Evolutionary conservation across 2,113 vertebrate species (phyloP).

Genomic region (Dascyllus trimaculatus): DNA sequence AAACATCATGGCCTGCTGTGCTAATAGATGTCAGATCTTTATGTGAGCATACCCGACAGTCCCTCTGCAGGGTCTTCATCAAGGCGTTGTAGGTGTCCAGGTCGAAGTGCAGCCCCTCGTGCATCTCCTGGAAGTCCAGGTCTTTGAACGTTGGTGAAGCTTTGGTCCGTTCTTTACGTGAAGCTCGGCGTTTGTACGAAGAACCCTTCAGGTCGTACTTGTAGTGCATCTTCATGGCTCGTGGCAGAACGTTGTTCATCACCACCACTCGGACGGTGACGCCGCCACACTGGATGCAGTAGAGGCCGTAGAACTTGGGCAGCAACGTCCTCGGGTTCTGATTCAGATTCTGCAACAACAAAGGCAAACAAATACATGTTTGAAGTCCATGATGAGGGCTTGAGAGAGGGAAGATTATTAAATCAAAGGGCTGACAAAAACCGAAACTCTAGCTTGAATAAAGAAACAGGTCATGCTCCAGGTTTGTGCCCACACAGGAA

Average conservation of each 20-base stretch:
- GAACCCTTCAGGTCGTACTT: constrained; percentile 97
- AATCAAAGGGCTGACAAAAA: too few species aligned
- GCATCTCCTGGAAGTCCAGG: constrained; percentile 96
- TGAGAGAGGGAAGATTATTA: neutral
- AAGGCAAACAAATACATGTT: neutral
- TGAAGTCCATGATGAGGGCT: neutral
- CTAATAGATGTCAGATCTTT: neutral
- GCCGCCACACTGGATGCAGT: constrained; percentile 93
- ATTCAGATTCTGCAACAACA: constrained; percentile 90
- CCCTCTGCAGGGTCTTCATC: constrained; percentile 96
- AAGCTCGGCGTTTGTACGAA: constrained; percentile 93
- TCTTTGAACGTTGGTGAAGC: constrained; percentile 93
- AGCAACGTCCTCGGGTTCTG: constrained; percentile 96
- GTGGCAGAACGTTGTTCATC: constrained; percentile 97
- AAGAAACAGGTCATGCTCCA: neutral
- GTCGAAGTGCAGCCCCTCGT: constrained; percentile 93
- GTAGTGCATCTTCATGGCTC: constrained; percentile 93
- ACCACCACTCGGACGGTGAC: constrained; percentile 93
- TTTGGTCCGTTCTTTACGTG: constrained; percentile 92
- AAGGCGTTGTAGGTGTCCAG: constrained; percentile 91
- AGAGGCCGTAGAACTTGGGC: constrained; percentile 97
- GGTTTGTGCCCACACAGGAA: neutral
- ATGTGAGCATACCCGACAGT: constrained; percentile 90
- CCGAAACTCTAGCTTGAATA: neutral
- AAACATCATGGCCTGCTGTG: neutral